phyloP scores from a whole-genome alignment of 2,113 vertebrate species.

The Hippocampus zosterae region DNA sequence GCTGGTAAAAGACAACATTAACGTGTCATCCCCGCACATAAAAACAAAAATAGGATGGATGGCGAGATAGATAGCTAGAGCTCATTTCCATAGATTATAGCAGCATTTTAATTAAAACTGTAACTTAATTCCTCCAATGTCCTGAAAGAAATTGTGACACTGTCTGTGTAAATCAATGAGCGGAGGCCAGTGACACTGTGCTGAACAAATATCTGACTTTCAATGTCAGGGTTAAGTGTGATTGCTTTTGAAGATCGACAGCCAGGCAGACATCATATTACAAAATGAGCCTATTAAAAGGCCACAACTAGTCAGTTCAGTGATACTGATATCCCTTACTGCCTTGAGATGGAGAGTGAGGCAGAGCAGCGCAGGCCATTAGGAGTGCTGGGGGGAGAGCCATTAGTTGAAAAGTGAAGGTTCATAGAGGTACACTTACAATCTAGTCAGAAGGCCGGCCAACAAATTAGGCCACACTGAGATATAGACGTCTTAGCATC shows the following conservation, averaged over 20 bases:
- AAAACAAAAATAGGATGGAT: too few relatives aligned
- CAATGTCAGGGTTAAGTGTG: conserved; percentile 26
- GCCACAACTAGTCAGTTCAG: conserved; percentile 22
- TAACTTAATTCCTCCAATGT: neutral
- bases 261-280: conserved; percentile 7
- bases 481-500: conserved; percentile 26
- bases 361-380: conserved; percentile 18
- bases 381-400: conserved; percentile 9
- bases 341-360: conserved; percentile 11
- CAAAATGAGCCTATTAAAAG: conserved; percentile 40
- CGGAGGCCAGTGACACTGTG: neutral
- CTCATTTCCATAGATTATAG: neutral
- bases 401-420: conserved; percentile 37
- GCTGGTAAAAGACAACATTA: neutral
- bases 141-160: neutral
- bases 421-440: conserved; percentile 25
- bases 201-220: conserved; percentile 1
- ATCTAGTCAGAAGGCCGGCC: conserved; percentile 35
- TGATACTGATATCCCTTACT: conserved; percentile 27
- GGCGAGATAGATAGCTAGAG: too few relatives aligned
- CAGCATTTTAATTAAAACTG: neutral
- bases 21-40: neutral
- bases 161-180: conserved; percentile 7
- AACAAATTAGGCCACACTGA: conserved; percentile 37
- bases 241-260: conserved; percentile 25